These are phyloP conservation scores for Nestor notabilis DNA, from an alignment of 2,113 vertebrate species.

Conservation along the genomic window DNA sequence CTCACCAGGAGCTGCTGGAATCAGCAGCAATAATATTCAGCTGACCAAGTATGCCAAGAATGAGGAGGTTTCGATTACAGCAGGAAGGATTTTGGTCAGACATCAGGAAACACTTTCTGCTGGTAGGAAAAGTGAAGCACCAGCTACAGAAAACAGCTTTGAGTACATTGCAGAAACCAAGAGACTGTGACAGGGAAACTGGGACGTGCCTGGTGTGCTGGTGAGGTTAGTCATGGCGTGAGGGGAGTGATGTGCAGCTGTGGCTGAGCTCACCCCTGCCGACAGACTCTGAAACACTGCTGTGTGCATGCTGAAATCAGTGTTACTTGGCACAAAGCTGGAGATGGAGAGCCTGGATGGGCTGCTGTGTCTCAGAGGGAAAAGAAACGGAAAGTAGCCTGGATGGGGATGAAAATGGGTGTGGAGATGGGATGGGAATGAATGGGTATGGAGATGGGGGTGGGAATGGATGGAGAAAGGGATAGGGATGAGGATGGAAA, in stretches of 20 bases:
- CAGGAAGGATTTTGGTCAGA: background rate
- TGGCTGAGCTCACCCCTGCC: background rate
- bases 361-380: background rate
- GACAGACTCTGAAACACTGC: background rate
- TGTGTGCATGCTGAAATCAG: background rate
- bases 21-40: background rate
- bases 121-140: background rate
- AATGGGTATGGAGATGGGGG: background rate
- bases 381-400: background rate
- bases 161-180: background rate
- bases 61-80: background rate
- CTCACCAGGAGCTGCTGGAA: background rate
- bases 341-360: background rate
- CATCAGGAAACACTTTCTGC: background rate
- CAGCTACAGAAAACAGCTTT: background rate
- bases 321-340: background rate
- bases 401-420: background rate
- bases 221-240: background rate
- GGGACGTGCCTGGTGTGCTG: background rate
- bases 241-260: background rate
- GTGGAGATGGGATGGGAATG: accelerated
- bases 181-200: background rate
- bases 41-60: background rate
- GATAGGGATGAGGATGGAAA: background rate
- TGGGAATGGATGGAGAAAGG: background rate